phyloP scores from a whole-genome alignment of 1,140 invertebrate species.

The Episyrphus balteatus region DNA sequence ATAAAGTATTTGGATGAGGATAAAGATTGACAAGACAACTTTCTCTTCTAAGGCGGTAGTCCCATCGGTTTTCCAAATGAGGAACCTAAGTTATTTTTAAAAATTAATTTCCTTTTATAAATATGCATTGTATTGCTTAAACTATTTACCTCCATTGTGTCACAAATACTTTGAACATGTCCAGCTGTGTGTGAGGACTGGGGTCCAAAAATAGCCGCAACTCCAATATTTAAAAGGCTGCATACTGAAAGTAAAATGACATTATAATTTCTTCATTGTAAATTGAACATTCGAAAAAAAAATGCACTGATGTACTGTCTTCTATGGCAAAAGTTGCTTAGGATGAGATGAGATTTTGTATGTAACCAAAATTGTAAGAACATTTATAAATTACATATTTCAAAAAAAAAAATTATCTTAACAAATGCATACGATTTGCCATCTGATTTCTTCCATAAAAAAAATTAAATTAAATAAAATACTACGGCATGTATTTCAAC shows the following conservation, averaged over 20 bases:
- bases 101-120: no score
- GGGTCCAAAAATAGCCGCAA: slow-evolving; percentile 89
- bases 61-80: slow-evolving; percentile 89
- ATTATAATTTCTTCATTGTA: no score
- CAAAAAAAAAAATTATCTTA: no score
- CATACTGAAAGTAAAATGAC: slow-evolving; percentile 70
- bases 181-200: slow-evolving; percentile 80
- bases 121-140: background rate
- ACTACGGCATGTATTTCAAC: background rate
- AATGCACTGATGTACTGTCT: no score
- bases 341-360: no score
- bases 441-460: no score
- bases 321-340: no score
- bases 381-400: no score
- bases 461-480: background rate
- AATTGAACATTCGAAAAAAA: no score
- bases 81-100: slow-evolving; percentile 60
- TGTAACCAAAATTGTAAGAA: no score
- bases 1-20: slow-evolving; percentile 80
- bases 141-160: slow-evolving; percentile 67
- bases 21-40: slow-evolving; percentile 89
- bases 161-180: slow-evolving; percentile 91
- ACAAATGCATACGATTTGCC: no score
- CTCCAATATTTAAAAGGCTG: slow-evolving; percentile 70
- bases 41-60: slow-evolving; percentile 72